A percentile compares a stretch with the other conserved stretches of the same genome.
Evolutionary conservation across 2,113 vertebrate genomes (phyloP).

Genomic region (Anseranas semipalmata): DNA sequence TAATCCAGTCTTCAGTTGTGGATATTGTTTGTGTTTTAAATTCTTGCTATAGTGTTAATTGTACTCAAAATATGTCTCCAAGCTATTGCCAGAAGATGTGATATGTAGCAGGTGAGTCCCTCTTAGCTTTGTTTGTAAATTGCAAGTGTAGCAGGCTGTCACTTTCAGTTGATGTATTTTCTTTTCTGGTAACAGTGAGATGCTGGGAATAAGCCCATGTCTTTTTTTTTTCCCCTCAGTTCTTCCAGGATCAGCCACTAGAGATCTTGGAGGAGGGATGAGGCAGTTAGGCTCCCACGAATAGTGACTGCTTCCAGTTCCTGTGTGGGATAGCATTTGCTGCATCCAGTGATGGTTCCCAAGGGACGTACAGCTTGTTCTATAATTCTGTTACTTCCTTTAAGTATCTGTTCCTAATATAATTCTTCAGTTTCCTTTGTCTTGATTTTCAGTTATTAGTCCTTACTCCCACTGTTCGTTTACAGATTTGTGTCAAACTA

Average conservation of each 20-base stretch:
- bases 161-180: not conserved
- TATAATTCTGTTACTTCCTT: not conserved
- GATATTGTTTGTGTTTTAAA: not conserved
- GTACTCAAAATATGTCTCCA: not conserved
- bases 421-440: not conserved
- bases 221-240: not conserved
- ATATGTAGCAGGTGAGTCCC: not conserved
- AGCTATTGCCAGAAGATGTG: not conserved
- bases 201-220: not conserved
- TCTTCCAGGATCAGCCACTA: not conserved
- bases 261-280: not conserved
- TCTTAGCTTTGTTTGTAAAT: not conserved
- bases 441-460: not conserved
- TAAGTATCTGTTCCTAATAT: not conserved
- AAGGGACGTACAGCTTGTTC: not conserved
- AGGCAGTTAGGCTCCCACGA: not conserved
- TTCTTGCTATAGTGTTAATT: not conserved
- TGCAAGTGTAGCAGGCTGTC: not conserved
- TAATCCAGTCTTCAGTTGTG: not conserved
- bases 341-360: not conserved
- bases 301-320: not conserved
- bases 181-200: not conserved
- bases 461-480: not conserved
- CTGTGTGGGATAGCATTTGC: not conserved
- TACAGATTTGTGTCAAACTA: not conserved